phyloP scores from a whole-genome alignment of 2,113 vertebrate species.

The Willisornis vidua region DNA sequence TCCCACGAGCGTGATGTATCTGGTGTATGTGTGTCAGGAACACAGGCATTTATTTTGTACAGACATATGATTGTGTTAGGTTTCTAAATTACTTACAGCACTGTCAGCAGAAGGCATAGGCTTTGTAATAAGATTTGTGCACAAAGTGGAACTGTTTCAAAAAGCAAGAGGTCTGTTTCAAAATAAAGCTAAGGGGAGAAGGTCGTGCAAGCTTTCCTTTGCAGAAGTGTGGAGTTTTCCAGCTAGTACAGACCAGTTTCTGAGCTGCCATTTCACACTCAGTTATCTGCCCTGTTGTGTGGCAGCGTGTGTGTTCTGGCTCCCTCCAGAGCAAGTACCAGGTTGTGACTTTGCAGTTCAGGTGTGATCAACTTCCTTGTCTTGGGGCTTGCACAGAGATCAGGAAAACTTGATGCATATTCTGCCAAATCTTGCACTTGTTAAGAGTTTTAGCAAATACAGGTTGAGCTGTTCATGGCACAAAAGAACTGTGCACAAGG shows the following conservation, averaged over 20 bases:
- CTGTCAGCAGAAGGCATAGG: neutral
- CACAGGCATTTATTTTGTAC: neutral
- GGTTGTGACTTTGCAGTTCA: neutral
- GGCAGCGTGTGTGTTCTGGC: rapidly evolving
- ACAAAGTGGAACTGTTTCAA: neutral
- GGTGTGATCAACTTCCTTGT: neutral
- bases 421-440: neutral
- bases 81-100: constrained; percentile 26
- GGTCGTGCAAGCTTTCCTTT: neutral
- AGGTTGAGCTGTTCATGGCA: neutral
- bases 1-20: neutral
- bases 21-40: neutral
- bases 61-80: neutral
- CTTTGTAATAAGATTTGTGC: neutral
- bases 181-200: neutral
- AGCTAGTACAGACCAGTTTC: neutral
- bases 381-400: neutral
- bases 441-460: neutral
- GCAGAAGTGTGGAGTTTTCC: neutral
- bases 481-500: neutral
- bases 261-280: neutral
- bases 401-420: neutral
- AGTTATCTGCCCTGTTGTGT: rapidly evolving
- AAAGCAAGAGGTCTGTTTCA: neutral
- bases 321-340: neutral